phyloP scores from a whole-genome alignment of 2,888 invertebrate genomes.

The Luperina testacea region DNA sequence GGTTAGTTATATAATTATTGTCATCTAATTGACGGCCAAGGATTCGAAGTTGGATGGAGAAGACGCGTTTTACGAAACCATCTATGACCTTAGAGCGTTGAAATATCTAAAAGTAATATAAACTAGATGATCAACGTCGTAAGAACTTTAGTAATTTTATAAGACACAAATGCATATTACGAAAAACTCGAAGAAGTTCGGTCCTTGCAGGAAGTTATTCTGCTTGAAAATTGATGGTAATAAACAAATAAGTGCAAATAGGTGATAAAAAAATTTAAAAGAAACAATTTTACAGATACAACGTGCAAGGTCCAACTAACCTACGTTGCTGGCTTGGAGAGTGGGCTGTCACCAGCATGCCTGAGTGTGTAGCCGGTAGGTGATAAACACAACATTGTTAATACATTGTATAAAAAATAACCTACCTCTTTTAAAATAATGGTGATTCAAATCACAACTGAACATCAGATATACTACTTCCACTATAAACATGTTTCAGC shows the following conservation, averaged over 20 bases:
- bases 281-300: conserved; percentile 83
- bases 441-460: not conserved
- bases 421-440: not conserved
- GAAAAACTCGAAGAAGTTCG: not conserved
- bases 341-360: conserved; percentile 94
- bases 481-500: conserved; percentile 80
- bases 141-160: no score
- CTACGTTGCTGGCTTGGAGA: conserved; percentile 95
- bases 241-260: not conserved
- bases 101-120: no score
- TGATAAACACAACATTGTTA: not conserved
- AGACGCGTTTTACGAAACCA: no score
- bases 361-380: conserved; percentile 93
- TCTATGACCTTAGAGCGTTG: not conserved
- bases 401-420: not conserved
- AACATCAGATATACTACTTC: no score
- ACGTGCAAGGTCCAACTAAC: conserved; percentile 92
- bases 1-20: conserved; percentile 81
- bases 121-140: no score
- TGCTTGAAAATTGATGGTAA: no score
- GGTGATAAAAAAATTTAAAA: not conserved
- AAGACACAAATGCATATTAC: not conserved
- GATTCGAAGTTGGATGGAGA: no score
- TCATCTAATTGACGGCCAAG: no score
- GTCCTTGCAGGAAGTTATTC: no score